A percentile compares a stretch with the other conserved stretches of the same genome.
Conservation (phyloP, 2,113 vertebrate genomes). For the Lutjanus erythropterus region DNA sequence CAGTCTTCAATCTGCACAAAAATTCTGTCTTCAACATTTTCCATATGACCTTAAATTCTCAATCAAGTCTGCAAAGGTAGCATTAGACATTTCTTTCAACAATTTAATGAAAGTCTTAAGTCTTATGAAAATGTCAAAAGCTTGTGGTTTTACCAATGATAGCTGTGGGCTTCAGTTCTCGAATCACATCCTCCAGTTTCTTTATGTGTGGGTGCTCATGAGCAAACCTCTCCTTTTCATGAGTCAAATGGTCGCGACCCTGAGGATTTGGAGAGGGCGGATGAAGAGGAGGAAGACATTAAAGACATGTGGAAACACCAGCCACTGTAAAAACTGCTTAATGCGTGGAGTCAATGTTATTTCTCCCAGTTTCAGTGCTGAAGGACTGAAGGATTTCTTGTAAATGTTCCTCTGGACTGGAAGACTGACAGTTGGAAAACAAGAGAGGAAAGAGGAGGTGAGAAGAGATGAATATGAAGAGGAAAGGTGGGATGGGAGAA, state of each 20-base stretch:
- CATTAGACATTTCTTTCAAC: not conserved
- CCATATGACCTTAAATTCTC: not conserved
- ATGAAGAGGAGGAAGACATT: slow-evolving; percentile 1
- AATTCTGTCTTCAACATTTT: not conserved
- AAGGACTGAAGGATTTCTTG: not conserved
- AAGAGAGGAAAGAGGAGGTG: not conserved
- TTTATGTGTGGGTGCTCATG: slow-evolving; percentile 92
- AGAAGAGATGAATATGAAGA: not conserved
- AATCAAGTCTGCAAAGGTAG: not conserved
- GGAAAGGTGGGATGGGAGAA: not conserved
- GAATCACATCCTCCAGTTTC: slow-evolving; percentile 90
- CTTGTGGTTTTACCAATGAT: slow-evolving; percentile 90
- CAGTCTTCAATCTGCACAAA: not conserved
- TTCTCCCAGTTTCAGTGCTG: not conserved
- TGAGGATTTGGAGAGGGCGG: slow-evolving; percentile 60
- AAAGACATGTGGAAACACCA: slow-evolving; percentile 5
- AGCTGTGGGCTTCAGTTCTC: slow-evolving; percentile 91
- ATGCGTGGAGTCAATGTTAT: not conserved
- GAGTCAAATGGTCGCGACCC: slow-evolving; percentile 91
- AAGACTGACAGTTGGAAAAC: not conserved
- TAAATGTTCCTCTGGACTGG: not conserved
- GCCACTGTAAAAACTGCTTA: not conserved
- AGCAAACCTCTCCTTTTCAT: slow-evolving; percentile 92
- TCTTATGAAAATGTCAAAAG: not conserved
- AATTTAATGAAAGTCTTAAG: no score